Conservation (phyloP, 92 coral and sea anemone species). For the Epizoanthus fatuus region DNA sequence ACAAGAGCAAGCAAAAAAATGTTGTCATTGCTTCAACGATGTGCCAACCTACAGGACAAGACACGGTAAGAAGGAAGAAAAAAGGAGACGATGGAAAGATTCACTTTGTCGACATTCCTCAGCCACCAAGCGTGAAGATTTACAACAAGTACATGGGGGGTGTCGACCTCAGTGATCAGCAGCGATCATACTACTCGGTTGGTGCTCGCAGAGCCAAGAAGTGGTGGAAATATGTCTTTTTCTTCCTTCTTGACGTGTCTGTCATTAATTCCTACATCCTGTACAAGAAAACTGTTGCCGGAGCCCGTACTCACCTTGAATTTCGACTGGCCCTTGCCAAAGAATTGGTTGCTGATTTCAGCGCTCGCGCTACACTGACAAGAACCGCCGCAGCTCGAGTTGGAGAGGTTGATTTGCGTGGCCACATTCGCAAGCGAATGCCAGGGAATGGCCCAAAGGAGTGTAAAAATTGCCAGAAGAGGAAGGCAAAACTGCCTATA, state of each 20-base stretch:
- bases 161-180: conserved; percentile 29
- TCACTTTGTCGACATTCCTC: conserved; percentile 19
- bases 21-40: conserved; percentile 18
- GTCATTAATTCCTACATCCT: conserved; percentile 9
- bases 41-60: conserved; percentile 27
- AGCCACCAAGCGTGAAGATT: conserved; percentile 15
- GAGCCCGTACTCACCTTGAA: background rate
- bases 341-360: conserved; percentile 8
- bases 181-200: conserved; percentile 10
- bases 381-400: background rate
- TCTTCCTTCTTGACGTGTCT: conserved; percentile 25
- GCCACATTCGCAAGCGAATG: conserved; percentile 9
- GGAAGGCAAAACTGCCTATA: background rate
- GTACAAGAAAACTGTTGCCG: conserved; percentile 1
- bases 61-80: conserved; percentile 12
- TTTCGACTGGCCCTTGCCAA: conserved; percentile 15
- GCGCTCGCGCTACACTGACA: background rate
- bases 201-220: conserved; percentile 28
- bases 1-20: conserved; percentile 25
- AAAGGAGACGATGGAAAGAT: background rate
- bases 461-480: background rate
- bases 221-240: conserved; percentile 4
- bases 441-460: conserved; percentile 2
- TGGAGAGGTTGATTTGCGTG: background rate
- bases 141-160: conserved; percentile 35